Evolutionary conservation across 2,797 vertebrate species (phyloP).

Genomic region (Limnodromus scolopaceus): DNA sequence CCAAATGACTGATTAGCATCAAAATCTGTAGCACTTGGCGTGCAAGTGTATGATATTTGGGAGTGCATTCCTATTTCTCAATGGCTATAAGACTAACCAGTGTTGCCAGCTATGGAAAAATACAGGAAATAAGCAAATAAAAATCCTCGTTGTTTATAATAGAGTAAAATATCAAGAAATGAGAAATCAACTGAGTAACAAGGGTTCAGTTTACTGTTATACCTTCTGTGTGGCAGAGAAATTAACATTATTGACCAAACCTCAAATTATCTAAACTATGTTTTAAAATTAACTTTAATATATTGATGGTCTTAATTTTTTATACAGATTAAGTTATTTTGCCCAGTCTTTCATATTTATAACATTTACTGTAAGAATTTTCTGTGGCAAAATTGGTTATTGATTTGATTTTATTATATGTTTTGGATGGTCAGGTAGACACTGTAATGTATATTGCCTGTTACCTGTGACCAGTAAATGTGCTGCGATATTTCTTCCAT

Average conservation of each 20-base stretch:
- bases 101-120: neutral
- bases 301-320: neutral
- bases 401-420: neutral
- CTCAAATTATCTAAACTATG: neutral
- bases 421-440: neutral
- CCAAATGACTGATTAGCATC: neutral
- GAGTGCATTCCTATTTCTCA: neutral
- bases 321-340: neutral
- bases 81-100: neutral
- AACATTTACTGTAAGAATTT: neutral
- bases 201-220: neutral
- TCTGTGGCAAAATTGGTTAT: neutral
- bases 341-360: neutral
- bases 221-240: neutral
- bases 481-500: neutral
- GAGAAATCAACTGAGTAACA: neutral
- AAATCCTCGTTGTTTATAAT: neutral
- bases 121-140: neutral
- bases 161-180: neutral
- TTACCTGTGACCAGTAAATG: neutral
- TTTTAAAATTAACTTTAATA: neutral
- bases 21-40: neutral
- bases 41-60: neutral
- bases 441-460: neutral
- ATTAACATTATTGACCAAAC: neutral